Evolutionary conservation across 2,113 vertebrate species (phyloP), one percentile per base, ranked within the genome.

Genomic region (Leucosticte australis): DNA sequence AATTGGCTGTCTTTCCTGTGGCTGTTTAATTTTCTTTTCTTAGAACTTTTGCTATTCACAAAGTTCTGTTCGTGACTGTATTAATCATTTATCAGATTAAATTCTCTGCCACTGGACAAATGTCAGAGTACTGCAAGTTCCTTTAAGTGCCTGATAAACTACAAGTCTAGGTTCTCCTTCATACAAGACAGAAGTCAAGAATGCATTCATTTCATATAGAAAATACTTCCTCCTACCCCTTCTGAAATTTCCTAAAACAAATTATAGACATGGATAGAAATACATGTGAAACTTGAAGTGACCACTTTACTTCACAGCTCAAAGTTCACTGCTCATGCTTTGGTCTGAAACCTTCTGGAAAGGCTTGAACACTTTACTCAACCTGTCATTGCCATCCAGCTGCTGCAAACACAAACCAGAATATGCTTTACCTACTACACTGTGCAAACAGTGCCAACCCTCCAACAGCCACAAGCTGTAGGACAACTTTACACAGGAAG

Each of bases 11-110:
- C 50, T 93, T 83, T 35, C 31, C 50, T 52, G 33, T 0, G 4
- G 55, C 59, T 74, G 47, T 81, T 88, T 59, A 52, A 74, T 91
- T 93, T 85, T 56, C 22, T 82, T 82, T 64, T 53, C 79, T 67
- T 64, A 55, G 71, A 74, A 20, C 33, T 77, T 46, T 39, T 39
- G 39, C 55, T 62, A 53, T n/a, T 46, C 55, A 53, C 55, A 28
- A 85, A 91, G 37, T 91, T 78, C 75, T 91, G 80, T 87, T 79
- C 53, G 42, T 49, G n/a, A 87, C 16, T 68, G 27, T 30, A 56
- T 81, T 75, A 64, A 83, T 83, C 12, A 83, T 83, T 85, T 89
- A 88, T 52, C 44, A 91, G 60, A 70, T 81, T 83, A 86, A 93
- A 81, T 67, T 64, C 21, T 53, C 33, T 74, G 35, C 13, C 26